phyloP scores from a whole-genome alignment of 2,113 vertebrate genomes.

The Eupsittula cactorum region DNA sequence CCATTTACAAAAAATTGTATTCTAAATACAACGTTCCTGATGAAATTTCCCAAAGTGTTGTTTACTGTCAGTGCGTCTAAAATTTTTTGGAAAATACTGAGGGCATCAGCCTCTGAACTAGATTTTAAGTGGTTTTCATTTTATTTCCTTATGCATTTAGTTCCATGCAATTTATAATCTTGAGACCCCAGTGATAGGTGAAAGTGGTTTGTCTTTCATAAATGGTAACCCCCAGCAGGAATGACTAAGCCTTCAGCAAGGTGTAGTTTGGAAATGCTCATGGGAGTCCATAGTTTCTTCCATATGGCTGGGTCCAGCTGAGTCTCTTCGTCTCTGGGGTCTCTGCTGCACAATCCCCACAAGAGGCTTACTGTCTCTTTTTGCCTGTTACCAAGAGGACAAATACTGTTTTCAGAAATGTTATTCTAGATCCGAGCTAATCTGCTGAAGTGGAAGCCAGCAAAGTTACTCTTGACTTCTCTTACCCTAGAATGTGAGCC shows the following conservation, averaged over 20 bases:
- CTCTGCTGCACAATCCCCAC: not conserved
- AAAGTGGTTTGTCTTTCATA: slow-evolving; percentile 37
- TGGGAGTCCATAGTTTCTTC: slow-evolving; percentile 32
- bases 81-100: not conserved
- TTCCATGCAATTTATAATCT: not conserved
- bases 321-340: slow-evolving; percentile 34
- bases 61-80: not conserved
- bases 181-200: not conserved
- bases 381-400: not conserved
- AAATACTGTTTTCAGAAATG: not conserved
- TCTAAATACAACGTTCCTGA: not conserved
- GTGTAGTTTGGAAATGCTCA: slow-evolving; percentile 36
- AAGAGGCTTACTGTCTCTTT: not conserved
- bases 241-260: slow-evolving; percentile 42
- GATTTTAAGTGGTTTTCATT: not conserved
- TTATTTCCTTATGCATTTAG: not conserved
- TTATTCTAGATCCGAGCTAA: not conserved
- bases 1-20: accelerated
- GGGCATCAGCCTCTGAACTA: not conserved
- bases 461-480: not conserved
- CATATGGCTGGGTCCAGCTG: slow-evolving; percentile 50
- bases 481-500: not conserved
- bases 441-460: not conserved
- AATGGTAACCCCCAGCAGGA: not conserved
- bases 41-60: not conserved